A percentile compares a stretch with the other conserved stretches of the same genome.
Conservation (phyloP, 2,797 vertebrate species). For the Oreonectes daqikongensis region DNA sequence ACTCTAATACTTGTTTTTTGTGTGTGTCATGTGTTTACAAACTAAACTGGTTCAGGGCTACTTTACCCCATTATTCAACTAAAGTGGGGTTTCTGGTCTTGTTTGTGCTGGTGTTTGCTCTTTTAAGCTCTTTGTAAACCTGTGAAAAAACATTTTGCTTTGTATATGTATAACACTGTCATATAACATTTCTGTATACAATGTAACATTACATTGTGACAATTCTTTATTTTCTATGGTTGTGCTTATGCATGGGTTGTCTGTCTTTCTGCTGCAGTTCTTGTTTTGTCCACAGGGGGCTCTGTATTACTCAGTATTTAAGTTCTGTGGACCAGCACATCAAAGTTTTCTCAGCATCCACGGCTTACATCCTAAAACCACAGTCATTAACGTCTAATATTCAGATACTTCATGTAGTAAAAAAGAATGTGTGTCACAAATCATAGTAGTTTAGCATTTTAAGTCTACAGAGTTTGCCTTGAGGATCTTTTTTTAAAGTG, state of each 20-base stretch:
- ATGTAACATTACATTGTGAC: slow-evolving; percentile 7
- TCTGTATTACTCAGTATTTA: background rate
- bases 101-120: background rate
- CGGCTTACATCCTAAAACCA: background rate
- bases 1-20: background rate
- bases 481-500: background rate
- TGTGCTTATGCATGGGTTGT: background rate
- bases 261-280: background rate
- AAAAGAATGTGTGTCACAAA: background rate
- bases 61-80: background rate
- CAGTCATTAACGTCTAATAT: background rate
- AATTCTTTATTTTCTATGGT: background rate
- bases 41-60: background rate
- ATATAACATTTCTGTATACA: background rate
- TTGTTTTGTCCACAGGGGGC: slow-evolving; percentile 18
- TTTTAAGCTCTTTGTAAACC: background rate
- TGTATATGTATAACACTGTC: background rate
- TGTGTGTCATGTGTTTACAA: background rate
- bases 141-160: background rate
- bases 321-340: background rate
- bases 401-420: background rate
- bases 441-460: background rate
- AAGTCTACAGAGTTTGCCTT: background rate
- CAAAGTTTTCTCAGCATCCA: slow-evolving; percentile 21
- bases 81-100: slow-evolving; percentile 14